Base-by-base conservation (phyloP, 2,113 vertebrate genomes). In the Nesogale talazaci region DNA sequence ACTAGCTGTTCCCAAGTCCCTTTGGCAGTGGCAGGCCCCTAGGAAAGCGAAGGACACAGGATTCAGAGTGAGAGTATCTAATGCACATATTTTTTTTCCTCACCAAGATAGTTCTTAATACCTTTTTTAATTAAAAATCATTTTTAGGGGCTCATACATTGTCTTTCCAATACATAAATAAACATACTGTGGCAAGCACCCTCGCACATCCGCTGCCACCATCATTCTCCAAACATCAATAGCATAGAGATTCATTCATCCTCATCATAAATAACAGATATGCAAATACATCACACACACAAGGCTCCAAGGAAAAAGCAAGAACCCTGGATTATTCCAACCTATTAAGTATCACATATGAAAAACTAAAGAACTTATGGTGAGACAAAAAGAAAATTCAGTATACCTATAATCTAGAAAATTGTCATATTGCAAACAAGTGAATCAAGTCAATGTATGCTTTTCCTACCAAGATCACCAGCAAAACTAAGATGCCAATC, bases 341-440 rank as follows among this genome's bases (percentile, higher is more conserved):
- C 15, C 22, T 1, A 83, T 52, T 42, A 74, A 80, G 85, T 17
- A 17, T 16, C 25, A 31, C 59, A 5, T 42, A 70, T 3, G 63
- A 12, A 83, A 93, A 92, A 92, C 63, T 25, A 29, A 29, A 36
- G 59, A 57, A 80, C 56, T 61, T 76, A 11, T 0, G 4, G 3
- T 74, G 36, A 2, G 34, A 38, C 78, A 19, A 42, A 88, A 93
- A 96, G 7, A 38, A 87, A 85, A 77, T 52, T 52, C 46, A 52
- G 10, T 12, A 52, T 10, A 25, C 56, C 40, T 17, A 72, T 83
- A 69, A 78, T 46, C 77, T 88, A 67, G 59, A 85, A 78, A 75
- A 67, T 5, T 9, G 8, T 74, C n/a, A 6, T 56, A 61, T 57
- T 42, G 36, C 25, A 89, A 52, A 85, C 34, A 74, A 85, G 38